phyloP scores from a whole-genome alignment of 2,113 vertebrate genomes.

The Syngnathus typhle region DNA sequence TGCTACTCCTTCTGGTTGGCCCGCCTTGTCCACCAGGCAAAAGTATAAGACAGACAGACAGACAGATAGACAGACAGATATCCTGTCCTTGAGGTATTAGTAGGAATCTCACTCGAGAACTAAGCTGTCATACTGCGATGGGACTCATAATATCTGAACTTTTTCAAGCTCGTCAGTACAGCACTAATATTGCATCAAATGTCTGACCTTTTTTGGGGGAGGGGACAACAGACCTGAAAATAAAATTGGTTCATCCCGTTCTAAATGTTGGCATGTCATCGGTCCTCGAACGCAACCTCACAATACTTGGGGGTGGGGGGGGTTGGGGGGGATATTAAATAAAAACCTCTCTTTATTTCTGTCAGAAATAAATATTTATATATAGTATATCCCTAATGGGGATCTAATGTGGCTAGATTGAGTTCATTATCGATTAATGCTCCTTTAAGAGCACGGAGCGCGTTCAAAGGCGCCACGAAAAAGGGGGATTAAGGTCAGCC shows the following conservation, averaged over 20 bases:
- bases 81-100: neutral
- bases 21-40: too few species aligned
- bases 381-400: neutral
- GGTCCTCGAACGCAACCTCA: too few species aligned
- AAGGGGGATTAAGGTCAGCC: neutral
- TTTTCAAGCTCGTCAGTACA: neutral
- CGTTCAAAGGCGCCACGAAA: neutral
- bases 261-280: too few species aligned
- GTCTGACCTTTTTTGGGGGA: too few species aligned
- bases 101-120: neutral
- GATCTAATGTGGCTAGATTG: neutral
- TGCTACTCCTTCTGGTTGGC: too few species aligned
- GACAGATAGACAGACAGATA: neutral
- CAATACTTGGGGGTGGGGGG: neutral
- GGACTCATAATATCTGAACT: neutral
- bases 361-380: neutral
- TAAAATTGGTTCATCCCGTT: too few species aligned
- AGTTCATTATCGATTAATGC: conserved; percentile 1
- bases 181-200: too few species aligned
- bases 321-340: too few species aligned
- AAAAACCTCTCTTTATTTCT: neutral
- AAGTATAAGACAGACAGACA: too few species aligned
- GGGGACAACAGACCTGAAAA: too few species aligned
- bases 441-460: neutral
- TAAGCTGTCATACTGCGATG: neutral